Conservation (phyloP, 1,140 invertebrate genomes). For the Chlorops oryzae region DNA sequence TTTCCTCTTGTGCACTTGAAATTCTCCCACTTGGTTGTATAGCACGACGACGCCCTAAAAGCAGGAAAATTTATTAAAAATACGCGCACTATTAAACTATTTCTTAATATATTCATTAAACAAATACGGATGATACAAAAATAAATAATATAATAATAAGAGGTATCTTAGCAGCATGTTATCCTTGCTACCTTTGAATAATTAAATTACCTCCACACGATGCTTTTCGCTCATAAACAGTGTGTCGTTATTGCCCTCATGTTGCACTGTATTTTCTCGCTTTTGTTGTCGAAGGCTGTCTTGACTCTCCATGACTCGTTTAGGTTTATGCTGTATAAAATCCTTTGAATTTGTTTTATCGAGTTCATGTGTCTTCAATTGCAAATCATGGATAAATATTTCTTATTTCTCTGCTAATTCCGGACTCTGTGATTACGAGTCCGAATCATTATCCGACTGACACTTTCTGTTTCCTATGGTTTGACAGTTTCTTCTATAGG, state of each 20-base stretch:
- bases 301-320: slow-evolving; percentile 41
- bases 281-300: slow-evolving; percentile 18
- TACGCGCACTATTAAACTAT: background rate
- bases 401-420: slow-evolving; percentile 65
- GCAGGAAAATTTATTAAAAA: background rate
- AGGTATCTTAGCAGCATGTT: too few relatives aligned
- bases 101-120: too few relatives aligned
- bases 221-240: slow-evolving; percentile 27
- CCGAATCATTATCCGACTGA: slow-evolving; percentile 59
- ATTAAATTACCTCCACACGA: slow-evolving; percentile 26
- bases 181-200: too few relatives aligned
- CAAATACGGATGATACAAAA: too few relatives aligned
- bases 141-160: background rate
- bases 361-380: slow-evolving; percentile 61
- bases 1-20: too few relatives aligned
- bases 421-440: slow-evolving; percentile 55
- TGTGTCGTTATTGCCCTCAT: slow-evolving; percentile 9
- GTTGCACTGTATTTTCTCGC: background rate
- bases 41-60: slow-evolving; percentile 50
- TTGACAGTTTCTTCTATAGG: slow-evolving; percentile 60
- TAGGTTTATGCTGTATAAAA: slow-evolving; percentile 49
- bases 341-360: slow-evolving; percentile 55
- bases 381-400: slow-evolving; percentile 64
- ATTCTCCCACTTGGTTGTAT: slow-evolving; percentile 54
- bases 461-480: slow-evolving; percentile 51